These are phyloP conservation scores for Malthinus flaveolus DNA, from an alignment of 2,888 invertebrate species.

Conservation along the genomic window DNA sequence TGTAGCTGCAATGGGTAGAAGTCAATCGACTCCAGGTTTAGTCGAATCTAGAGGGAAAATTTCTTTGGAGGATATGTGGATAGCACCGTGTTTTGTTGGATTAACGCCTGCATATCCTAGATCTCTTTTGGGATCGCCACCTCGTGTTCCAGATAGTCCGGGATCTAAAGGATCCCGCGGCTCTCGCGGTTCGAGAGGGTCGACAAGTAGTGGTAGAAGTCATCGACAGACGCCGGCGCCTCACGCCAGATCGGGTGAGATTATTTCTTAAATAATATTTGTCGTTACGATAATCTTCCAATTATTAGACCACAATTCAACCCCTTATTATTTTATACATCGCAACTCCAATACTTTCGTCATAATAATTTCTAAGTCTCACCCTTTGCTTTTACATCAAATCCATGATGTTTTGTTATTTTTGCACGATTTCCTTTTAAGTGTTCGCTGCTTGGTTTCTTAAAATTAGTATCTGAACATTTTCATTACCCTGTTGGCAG, in stretches of 20 bases:
- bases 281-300: constrained; percentile 2
- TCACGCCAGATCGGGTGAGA: constrained; percentile 50
- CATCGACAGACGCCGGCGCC: constrained; percentile 52
- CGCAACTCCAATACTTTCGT: too few species aligned
- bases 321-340: background rate
- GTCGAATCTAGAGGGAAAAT: constrained; percentile 91
- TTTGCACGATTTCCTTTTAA: background rate
- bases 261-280: background rate
- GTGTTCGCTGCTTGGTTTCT: background rate
- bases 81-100: constrained; percentile 58
- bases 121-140: constrained; percentile 50
- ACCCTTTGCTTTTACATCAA: background rate
- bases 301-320: background rate
- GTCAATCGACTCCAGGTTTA: constrained; percentile 94
- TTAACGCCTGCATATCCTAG: constrained; percentile 45
- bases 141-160: constrained; percentile 58
- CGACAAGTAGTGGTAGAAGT: constrained; percentile 57
- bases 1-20: constrained; percentile 90
- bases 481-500: too few species aligned
- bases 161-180: constrained; percentile 46
- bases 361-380: too few species aligned
- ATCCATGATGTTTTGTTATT: background rate
- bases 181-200: constrained; percentile 46
- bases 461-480: too few species aligned
- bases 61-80: constrained; percentile 85